Conservation (phyloP, 53 echinoderm and acorn worm species). For the Echinarachnius parma region DNA sequence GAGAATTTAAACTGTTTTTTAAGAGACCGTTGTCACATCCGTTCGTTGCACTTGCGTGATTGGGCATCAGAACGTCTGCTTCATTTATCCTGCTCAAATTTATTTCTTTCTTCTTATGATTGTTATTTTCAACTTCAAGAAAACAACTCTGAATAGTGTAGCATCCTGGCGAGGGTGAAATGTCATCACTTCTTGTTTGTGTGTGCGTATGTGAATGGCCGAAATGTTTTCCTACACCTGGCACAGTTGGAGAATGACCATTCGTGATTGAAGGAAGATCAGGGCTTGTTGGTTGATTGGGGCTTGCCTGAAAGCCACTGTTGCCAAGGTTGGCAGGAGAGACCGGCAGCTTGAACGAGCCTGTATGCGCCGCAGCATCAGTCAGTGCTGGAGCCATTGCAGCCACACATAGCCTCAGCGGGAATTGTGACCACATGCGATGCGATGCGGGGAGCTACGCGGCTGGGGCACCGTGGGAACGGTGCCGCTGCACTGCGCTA, state of each 20-base stretch:
- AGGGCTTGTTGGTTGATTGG: constrained; percentile 77
- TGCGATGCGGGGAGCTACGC: constrained; percentile 33
- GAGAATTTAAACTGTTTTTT: constrained; percentile 29
- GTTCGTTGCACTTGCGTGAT: no score
- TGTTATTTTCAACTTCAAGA: constrained; percentile 43
- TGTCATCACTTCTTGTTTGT: neutral
- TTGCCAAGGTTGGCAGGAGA: constrained; percentile 84
- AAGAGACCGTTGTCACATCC: neutral
- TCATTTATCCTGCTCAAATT: no score
- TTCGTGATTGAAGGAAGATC: constrained; percentile 57
- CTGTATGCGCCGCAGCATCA: constrained; percentile 96
- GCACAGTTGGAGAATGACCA: constrained; percentile 35
- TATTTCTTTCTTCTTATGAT: constrained; percentile 20
- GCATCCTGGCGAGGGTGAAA: constrained; percentile 10
- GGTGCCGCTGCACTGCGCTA: constrained; percentile 32
- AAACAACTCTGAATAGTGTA: constrained; percentile 13
- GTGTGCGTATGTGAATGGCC: neutral
- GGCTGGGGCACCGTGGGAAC: constrained; percentile 48
- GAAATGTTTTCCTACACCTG: constrained; percentile 21
- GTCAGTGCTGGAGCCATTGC: constrained; percentile 99
- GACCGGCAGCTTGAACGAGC: constrained; percentile 94
- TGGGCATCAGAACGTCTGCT: no score
- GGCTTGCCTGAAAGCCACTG: constrained; percentile 66
- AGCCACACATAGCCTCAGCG: constrained; percentile 91
- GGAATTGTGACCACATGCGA: constrained; percentile 52